Conservation (phyloP, 2,888 invertebrate species). For the Rhagium mordax region DNA sequence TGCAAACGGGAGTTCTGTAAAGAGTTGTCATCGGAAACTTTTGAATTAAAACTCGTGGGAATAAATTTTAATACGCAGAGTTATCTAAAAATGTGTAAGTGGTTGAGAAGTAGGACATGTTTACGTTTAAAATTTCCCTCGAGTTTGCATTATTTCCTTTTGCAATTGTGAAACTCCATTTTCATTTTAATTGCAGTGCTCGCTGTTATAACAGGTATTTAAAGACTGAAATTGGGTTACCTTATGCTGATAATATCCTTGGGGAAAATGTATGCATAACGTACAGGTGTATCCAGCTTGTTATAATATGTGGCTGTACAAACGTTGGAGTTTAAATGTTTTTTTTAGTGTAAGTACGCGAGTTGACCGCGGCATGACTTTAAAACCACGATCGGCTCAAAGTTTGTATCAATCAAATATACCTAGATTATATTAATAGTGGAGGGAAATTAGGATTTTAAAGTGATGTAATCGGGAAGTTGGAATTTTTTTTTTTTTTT, state of each 20-base stretch:
- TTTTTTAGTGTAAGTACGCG: not conserved
- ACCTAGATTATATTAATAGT: too few species aligned
- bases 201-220: constrained; percentile 12
- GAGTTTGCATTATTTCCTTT: constrained; percentile 28
- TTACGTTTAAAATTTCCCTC: constrained; percentile 12
- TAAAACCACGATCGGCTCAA: too few species aligned
- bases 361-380: too few species aligned
- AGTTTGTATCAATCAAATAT: too few species aligned
- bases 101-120: not conserved
- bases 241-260: constrained; percentile 18
- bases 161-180: constrained; percentile 18
- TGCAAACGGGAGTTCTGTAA: not conserved
- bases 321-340: not conserved
- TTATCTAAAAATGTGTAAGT: not conserved
- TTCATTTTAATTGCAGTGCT: constrained; percentile 30
- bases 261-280: not conserved
- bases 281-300: not conserved
- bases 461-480: too few species aligned
- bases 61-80: not conserved
- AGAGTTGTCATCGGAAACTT: not conserved
- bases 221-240: constrained; percentile 2
- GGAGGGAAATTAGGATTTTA: too few species aligned
- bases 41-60: not conserved
- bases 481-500: too few species aligned
- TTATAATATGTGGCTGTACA: not conserved